Conservation (phyloP, 2,797 vertebrate species). For the Florisuga fusca region DNA sequence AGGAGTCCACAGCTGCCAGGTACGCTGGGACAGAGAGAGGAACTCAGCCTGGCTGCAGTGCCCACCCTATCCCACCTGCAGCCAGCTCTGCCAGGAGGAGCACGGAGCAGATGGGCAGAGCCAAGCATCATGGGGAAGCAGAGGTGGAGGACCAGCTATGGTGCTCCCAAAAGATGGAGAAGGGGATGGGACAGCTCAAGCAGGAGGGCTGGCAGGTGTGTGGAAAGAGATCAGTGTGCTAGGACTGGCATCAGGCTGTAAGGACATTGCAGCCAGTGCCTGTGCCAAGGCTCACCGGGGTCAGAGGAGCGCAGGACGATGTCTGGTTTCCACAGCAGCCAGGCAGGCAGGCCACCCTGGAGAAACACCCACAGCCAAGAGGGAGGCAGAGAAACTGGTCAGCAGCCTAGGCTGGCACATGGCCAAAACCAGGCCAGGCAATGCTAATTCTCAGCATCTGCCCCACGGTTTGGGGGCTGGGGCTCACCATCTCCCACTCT, state of each 20-base stretch:
- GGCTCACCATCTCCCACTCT: slow-evolving; percentile 97
- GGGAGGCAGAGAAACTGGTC: background rate
- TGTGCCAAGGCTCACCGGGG: slow-evolving; percentile 79
- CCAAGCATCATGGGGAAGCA: accelerated
- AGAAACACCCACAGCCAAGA: background rate
- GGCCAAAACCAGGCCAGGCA: accelerated
- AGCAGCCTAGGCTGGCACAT: background rate
- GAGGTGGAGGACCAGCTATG: background rate
- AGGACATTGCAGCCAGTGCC: background rate
- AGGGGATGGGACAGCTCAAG: background rate
- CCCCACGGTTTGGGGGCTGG: background rate
- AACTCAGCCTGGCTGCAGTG: background rate
- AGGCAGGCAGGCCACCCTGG: slow-evolving; percentile 94
- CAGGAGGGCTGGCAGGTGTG: accelerated
- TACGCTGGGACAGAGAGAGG: slow-evolving; percentile 82
- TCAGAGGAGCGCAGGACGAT: slow-evolving; percentile 89
- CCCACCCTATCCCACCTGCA: background rate
- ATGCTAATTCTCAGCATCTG: accelerated
- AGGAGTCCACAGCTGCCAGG: slow-evolving; percentile 88
- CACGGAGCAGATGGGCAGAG: background rate
- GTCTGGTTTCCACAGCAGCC: slow-evolving; percentile 90
- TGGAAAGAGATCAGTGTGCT: accelerated
- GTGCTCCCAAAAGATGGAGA: background rate
- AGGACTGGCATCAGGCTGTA: background rate
- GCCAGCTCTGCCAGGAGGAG: background rate